These are phyloP conservation scores for Platichthys flesus DNA, from an alignment of 2,113 vertebrate genomes.

Conservation along the genomic window DNA sequence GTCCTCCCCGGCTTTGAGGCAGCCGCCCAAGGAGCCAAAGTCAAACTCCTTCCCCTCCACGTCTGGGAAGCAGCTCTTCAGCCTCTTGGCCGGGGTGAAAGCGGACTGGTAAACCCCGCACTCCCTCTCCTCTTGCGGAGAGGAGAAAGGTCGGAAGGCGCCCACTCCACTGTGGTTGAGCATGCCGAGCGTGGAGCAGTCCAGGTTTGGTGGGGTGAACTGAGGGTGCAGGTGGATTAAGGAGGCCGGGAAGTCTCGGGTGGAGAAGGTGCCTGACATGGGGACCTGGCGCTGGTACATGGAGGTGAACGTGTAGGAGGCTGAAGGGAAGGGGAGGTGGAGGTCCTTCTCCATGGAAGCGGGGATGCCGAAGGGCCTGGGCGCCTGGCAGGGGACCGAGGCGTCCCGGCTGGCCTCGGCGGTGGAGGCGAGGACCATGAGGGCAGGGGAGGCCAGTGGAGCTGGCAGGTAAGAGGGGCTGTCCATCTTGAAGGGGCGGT, in stretches of 20 bases:
- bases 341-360: constrained; percentile 95
- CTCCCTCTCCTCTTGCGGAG: constrained; percentile 92
- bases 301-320: constrained; percentile 97
- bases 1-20: constrained; percentile 91
- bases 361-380: constrained; percentile 92
- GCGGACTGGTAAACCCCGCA: constrained; percentile 92
- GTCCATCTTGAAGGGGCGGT: constrained; percentile 99
- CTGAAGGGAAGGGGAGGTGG: constrained; percentile 95
- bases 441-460: constrained; percentile 93
- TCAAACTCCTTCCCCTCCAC: constrained; percentile 97
- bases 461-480: constrained; percentile 96
- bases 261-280: constrained; percentile 90
- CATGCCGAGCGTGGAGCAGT: constrained; percentile 96
- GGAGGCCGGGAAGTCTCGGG: constrained; percentile 95
- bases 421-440: constrained; percentile 97
- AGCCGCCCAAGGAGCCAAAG: constrained; percentile 86
- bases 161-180: constrained; percentile 94
- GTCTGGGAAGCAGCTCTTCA: constrained; percentile 96
- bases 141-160: constrained; percentile 96
- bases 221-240: constrained; percentile 97
- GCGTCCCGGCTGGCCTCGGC: constrained; percentile 95
- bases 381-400: constrained; percentile 94
- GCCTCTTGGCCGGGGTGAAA: constrained; percentile 94
- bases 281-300: constrained; percentile 98
- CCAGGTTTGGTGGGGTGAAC: constrained; percentile 94